Evolutionary conservation across 2,888 invertebrate genomes (phyloP).

Genomic region (Scaptomyza parva): DNA sequence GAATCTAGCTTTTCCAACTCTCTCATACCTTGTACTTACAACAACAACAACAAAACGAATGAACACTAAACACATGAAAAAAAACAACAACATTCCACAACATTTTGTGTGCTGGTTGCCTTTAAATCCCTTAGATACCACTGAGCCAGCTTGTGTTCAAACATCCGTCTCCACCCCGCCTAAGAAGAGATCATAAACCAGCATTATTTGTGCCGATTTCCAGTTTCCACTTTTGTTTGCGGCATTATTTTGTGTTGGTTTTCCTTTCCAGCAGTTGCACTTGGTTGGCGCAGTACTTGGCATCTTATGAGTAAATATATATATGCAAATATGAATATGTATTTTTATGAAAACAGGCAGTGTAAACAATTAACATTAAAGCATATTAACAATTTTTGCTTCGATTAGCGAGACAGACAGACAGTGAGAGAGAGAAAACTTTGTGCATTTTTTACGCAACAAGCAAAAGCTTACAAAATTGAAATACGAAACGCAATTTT

Average conservation of each 20-base stretch:
- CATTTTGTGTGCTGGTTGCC: conserved; percentile 25
- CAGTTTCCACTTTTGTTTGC: conserved; percentile 44
- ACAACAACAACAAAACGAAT: conserved; percentile 9
- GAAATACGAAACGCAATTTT: conserved; percentile 78
- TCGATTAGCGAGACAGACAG: conserved; percentile 66
- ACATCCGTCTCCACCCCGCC: background rate
- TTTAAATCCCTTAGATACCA: conserved; percentile 51
- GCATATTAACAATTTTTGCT: conserved; percentile 74
- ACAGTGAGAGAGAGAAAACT: conserved; percentile 29
- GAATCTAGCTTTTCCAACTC: conserved; percentile 36
- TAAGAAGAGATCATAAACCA: conserved; percentile 8
- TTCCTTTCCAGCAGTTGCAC: conserved; percentile 39
- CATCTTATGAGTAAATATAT: conserved; percentile 76
- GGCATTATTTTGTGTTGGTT: conserved; percentile 35
- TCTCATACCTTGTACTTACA: conserved; percentile 53
- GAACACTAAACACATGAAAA: conserved; percentile 30
- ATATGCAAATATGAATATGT: conserved; percentile 63
- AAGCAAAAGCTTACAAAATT: conserved; percentile 78
- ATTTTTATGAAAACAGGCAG: conserved; percentile 74
- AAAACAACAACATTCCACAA: conserved; percentile 56
- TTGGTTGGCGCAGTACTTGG: conserved; percentile 66
- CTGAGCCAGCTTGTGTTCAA: conserved; percentile 69
- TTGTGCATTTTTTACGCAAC: conserved; percentile 79
- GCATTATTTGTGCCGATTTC: conserved; percentile 13
- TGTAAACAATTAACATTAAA: conserved; percentile 57